phyloP scores from a whole-genome alignment of 2,888 invertebrate species.

The Microctonus brassicae region DNA sequence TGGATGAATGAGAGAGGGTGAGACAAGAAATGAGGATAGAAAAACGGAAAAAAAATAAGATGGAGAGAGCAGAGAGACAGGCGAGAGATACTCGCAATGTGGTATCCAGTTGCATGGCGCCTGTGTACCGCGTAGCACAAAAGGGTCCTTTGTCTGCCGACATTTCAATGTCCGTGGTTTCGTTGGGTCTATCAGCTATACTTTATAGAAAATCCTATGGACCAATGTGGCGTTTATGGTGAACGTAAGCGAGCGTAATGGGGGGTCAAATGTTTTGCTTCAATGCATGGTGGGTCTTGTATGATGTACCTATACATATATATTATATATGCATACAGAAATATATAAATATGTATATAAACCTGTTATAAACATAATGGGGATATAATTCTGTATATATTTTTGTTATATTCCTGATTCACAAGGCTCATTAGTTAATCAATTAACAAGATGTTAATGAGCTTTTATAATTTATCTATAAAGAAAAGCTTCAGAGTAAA shows the following conservation, averaged over 20 bases:
- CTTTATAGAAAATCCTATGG: slow-evolving; percentile 57
- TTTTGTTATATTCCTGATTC: too few species aligned
- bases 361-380: too few species aligned
- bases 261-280: slow-evolving; percentile 61
- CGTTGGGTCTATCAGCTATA: slow-evolving; percentile 41
- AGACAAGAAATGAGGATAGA: background rate
- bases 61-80: background rate
- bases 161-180: slow-evolving; percentile 38
- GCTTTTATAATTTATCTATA: too few species aligned
- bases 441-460: too few species aligned
- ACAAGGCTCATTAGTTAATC: too few species aligned
- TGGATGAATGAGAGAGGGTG: background rate
- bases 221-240: slow-evolving; percentile 34
- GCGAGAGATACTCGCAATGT: slow-evolving; percentile 55
- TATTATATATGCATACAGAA: too few species aligned
- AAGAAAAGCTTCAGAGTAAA: too few species aligned
- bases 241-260: slow-evolving; percentile 44
- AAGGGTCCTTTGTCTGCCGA: slow-evolving; percentile 63
- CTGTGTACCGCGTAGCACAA: slow-evolving; percentile 53
- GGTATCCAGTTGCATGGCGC: slow-evolving; percentile 66
- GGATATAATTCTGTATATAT: too few species aligned
- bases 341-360: too few species aligned
- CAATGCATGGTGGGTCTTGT: too few species aligned
- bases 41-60: slow-evolving; percentile 22
- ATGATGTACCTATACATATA: too few species aligned